Percentiles rank a stretch among this genome's conserved stretches.
Conservation (phyloP, 2,888 invertebrate genomes). For the Parascotia fuliginaria region DNA sequence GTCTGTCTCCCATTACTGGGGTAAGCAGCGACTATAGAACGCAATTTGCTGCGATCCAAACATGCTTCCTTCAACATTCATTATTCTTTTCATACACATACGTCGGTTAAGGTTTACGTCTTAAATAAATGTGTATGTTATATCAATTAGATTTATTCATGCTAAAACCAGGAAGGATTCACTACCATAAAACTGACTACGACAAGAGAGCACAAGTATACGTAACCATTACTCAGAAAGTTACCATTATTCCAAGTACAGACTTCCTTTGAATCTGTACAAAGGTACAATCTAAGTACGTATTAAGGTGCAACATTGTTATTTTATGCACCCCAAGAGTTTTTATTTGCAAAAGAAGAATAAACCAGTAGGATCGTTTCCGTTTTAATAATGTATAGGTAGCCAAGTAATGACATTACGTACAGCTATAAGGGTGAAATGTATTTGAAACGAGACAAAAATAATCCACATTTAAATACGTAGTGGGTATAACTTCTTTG, state of each 20-base stretch:
- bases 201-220: too few species aligned
- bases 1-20: too few species aligned
- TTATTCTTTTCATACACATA: too few species aligned
- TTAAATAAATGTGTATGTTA: too few species aligned
- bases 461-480: constrained; percentile 6
- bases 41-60: too few species aligned
- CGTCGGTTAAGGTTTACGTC: too few species aligned
- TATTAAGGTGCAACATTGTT: constrained; percentile 58
- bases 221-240: too few species aligned
- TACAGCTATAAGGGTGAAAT: constrained; percentile 21
- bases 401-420: constrained; percentile 40
- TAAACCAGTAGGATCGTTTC: constrained; percentile 56
- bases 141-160: too few species aligned
- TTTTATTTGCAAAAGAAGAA: constrained; percentile 64
- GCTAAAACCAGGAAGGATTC: too few species aligned
- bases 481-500: background rate
- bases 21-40: too few species aligned
- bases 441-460: constrained; percentile 17
- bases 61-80: too few species aligned
- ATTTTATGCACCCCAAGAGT: constrained; percentile 79
- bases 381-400: constrained; percentile 70
- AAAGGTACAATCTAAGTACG: constrained; percentile 23
- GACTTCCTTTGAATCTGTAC: background rate
- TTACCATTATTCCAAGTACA: constrained; percentile 1
- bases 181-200: too few species aligned